phyloP scores from a whole-genome alignment of 2,797 vertebrate genomes.

The Sebastiscus tertius region DNA sequence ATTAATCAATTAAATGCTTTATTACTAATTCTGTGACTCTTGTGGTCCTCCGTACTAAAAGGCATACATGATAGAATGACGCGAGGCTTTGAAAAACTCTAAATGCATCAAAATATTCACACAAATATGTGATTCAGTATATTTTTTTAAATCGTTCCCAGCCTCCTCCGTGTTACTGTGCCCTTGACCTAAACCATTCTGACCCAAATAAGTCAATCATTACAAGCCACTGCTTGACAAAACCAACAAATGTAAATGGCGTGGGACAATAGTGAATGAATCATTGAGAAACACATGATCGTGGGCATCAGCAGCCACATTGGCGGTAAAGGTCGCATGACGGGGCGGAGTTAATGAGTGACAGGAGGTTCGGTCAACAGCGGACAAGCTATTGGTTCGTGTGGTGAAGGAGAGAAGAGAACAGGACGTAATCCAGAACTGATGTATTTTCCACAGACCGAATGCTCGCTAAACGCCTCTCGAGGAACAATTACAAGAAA shows the following conservation, averaged over 20 bases:
- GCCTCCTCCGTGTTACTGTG: neutral
- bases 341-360: slow-evolving; percentile 57
- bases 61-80: neutral
- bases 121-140: neutral
- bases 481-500: no score
- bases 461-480: no score
- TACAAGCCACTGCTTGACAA: slow-evolving; percentile 4
- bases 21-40: no score
- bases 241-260: neutral
- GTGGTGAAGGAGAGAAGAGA: neutral
- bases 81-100: neutral
- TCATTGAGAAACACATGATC: slow-evolving; percentile 8
- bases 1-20: no score
- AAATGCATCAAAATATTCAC: neutral
- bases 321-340: slow-evolving; percentile 9
- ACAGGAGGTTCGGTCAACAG: slow-evolving; percentile 16
- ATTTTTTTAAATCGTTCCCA: neutral
- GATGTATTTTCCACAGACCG: no score
- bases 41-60: neutral
- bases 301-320: neutral
- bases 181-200: slow-evolving; percentile 8
- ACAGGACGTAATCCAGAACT: neutral
- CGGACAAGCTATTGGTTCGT: slow-evolving; percentile 2
- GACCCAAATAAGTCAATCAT: slow-evolving; percentile 52
- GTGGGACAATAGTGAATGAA: slow-evolving; percentile 2